These are phyloP conservation scores for Chascanopsetta lugubris DNA, from an alignment of 2,113 vertebrate genomes.

Conservation along the genomic window DNA sequence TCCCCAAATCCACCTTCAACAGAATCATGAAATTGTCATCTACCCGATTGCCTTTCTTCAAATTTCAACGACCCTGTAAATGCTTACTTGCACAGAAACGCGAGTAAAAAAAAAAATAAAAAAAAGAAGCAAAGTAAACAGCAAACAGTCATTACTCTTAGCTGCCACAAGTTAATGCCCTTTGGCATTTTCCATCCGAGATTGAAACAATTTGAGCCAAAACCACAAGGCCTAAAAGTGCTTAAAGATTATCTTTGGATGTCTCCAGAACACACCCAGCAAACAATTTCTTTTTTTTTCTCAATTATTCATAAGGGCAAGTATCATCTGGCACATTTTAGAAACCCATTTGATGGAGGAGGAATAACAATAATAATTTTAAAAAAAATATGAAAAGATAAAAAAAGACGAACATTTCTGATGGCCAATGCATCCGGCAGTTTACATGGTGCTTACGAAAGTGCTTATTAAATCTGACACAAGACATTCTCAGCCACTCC, in stretches of 20 bases:
- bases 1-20: constrained; percentile 33
- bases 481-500: constrained; percentile 68
- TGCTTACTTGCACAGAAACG: constrained; percentile 38
- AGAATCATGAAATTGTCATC: constrained; percentile 75
- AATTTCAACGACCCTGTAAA: constrained; percentile 68
- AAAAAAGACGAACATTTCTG: constrained; percentile 49
- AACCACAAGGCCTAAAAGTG: constrained; percentile 83
- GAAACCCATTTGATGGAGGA: constrained; percentile 75
- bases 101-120: constrained; percentile 53
- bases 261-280: constrained; percentile 78
- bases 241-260: constrained; percentile 85
- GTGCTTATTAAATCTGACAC: constrained; percentile 78
- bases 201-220: constrained; percentile 74
- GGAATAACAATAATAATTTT: no score
- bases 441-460: constrained; percentile 75
- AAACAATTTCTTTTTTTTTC: constrained; percentile 51
- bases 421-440: constrained; percentile 69
- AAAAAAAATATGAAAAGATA: constrained; percentile 10
- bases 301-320: constrained; percentile 70
- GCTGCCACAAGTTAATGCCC: constrained; percentile 79
- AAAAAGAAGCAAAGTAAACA: constrained; percentile 58
- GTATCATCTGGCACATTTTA: constrained; percentile 71
- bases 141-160: constrained; percentile 74
- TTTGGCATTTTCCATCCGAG: constrained; percentile 71
- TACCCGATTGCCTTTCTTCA: constrained; percentile 71